Conservation (phyloP, 2,888 invertebrate genomes). For the Leptodirus hochenwartii region DNA sequence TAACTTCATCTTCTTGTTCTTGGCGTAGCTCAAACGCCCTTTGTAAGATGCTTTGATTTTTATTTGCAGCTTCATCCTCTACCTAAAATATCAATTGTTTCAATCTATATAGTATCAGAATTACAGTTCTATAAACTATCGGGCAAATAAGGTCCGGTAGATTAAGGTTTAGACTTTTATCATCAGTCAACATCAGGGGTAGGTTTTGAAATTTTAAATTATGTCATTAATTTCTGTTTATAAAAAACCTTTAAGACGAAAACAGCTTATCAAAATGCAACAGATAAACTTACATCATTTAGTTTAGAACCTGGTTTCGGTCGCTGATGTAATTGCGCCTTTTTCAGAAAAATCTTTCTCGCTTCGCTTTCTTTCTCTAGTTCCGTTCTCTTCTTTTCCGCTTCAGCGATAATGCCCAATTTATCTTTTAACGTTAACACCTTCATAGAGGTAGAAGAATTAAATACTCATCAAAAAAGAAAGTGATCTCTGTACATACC, state of each 20-base stretch:
- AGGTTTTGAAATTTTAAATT: no score
- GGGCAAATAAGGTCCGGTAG: no score
- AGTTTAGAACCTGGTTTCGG: conserved; percentile 13
- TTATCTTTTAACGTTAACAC: conserved; percentile 29
- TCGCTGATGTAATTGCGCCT: conserved; percentile 13
- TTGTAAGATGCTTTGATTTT: conserved; percentile 30
- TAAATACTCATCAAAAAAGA: conserved; percentile 3
- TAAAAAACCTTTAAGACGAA: no score
- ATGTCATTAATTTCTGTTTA: no score
- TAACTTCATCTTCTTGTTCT: conserved; percentile 46
- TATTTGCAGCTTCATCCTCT: conserved; percentile 30
- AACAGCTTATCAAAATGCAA: no score
- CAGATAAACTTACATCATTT: conserved; percentile 7
- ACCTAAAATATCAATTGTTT: conserved; percentile 23
- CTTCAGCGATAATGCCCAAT: conserved; percentile 25
- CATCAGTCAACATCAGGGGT: no score
- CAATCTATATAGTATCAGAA: no score
- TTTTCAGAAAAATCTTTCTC: conserved; percentile 27
- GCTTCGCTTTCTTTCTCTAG: conserved; percentile 37
- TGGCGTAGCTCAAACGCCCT: conserved; percentile 32
- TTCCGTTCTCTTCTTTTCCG: conserved; percentile 27
- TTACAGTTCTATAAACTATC: no score
- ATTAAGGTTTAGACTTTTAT: no score
- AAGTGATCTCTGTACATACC: conserved; percentile 20
- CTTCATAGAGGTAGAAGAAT: conserved; percentile 14